These are phyloP conservation scores for Candidula unifasciata DNA, from an alignment of 2,888 invertebrate species.

Conservation along the genomic window DNA sequence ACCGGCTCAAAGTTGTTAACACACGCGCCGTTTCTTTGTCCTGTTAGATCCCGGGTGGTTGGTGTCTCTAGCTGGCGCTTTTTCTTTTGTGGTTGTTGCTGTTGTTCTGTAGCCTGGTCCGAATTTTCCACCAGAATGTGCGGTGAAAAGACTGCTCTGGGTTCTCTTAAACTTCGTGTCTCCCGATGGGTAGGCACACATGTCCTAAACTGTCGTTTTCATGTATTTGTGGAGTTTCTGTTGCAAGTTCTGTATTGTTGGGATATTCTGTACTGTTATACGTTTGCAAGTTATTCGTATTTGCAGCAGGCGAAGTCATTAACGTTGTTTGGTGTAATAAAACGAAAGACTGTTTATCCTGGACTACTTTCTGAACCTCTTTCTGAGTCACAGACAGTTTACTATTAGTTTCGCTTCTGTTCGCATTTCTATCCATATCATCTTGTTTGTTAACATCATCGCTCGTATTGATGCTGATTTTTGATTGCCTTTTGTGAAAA, in stretches of 20 bases:
- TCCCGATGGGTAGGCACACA: background rate
- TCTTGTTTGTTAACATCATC: background rate
- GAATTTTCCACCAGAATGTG: background rate
- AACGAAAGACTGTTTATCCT: background rate
- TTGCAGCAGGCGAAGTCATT: background rate
- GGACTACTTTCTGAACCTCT: background rate
- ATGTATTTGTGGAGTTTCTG: background rate
- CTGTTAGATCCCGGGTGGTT: background rate
- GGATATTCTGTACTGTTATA: background rate
- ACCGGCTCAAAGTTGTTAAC: background rate
- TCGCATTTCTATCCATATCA: background rate
- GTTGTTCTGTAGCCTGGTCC: background rate
- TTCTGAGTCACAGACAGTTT: background rate
- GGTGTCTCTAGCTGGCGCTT: background rate
- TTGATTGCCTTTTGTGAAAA: background rate
- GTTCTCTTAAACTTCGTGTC: background rate
- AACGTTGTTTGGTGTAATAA: background rate
- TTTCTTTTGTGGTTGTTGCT: background rate
- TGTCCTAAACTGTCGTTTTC: background rate
- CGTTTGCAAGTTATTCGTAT: background rate
- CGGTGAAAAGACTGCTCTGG: background rate
- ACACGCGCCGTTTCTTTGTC: background rate
- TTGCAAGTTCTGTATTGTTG: background rate
- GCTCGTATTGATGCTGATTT: background rate
- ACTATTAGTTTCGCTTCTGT: background rate